Evolutionary conservation across 64 coral and sea anemone species (phyloP).

Genomic region (Acropora tenuis): DNA sequence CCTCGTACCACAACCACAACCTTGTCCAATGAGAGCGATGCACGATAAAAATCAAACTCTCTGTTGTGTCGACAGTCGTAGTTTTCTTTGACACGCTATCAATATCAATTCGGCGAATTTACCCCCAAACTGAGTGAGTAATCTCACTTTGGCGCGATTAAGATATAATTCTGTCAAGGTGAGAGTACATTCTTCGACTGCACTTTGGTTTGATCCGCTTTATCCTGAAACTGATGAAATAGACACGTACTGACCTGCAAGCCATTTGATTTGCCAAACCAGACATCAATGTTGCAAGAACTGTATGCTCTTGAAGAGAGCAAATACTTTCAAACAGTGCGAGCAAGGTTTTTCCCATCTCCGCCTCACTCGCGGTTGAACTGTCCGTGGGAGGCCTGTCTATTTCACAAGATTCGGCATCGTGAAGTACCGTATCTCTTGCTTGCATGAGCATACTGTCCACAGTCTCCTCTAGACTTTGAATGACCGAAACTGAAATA

Average conservation of each 20-base stretch:
- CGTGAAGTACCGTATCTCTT: background rate
- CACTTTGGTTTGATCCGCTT: no score
- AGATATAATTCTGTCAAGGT: no score
- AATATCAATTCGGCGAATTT: no score
- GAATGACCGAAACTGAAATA: background rate
- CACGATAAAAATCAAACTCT: no score
- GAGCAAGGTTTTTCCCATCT: background rate
- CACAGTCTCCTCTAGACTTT: background rate
- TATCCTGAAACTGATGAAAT: background rate
- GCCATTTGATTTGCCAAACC: conserved; percentile 37
- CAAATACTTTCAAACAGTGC: conserved; percentile 16
- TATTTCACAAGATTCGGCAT: background rate
- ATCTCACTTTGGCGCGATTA: no score
- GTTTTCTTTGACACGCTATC: no score
- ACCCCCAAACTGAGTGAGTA: no score
- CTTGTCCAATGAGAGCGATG: no score
- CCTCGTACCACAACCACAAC: no score
- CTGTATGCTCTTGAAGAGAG: conserved; percentile 21
- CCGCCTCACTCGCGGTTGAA: background rate
- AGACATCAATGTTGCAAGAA: conserved; percentile 18
- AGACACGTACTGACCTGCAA: background rate
- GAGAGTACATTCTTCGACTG: no score
- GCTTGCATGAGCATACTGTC: background rate
- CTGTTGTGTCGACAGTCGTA: no score
- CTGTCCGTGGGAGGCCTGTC: background rate